Conservation (phyloP, 2,113 vertebrate genomes). For the Thomomys bottae region DNA sequence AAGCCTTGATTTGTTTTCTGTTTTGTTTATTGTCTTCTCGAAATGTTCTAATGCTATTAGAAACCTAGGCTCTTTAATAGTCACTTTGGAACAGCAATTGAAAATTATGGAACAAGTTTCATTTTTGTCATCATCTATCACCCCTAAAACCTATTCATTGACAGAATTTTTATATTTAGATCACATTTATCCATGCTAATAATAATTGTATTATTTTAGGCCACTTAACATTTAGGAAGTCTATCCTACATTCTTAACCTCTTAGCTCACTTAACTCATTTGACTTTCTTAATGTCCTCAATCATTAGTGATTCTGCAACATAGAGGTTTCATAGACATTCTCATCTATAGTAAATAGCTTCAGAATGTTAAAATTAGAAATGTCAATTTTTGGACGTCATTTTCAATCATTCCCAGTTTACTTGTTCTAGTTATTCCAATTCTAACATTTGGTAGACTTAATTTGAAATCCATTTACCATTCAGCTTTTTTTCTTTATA, state of each 20-base stretch:
- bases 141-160: neutral
- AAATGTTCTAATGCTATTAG: neutral
- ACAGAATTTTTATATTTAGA: neutral
- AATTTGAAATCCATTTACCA: neutral
- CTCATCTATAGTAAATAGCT: neutral
- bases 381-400: neutral
- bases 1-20: neutral
- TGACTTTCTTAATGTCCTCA: neutral
- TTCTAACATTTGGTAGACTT: neutral
- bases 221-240: neutral
- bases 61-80: neutral
- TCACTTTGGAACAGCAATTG: neutral
- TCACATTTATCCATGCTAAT: neutral
- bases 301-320: rapidly evolving
- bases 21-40: neutral
- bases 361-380: neutral
- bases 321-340: neutral
- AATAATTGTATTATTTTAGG: neutral
- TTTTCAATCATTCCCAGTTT: neutral
- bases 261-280: neutral
- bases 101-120: neutral
- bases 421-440: neutral
- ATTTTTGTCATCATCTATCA: neutral
- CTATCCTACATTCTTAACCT: neutral
- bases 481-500: neutral